phyloP scores from a whole-genome alignment of 2,888 invertebrate genomes.

The Erebia palarica region DNA sequence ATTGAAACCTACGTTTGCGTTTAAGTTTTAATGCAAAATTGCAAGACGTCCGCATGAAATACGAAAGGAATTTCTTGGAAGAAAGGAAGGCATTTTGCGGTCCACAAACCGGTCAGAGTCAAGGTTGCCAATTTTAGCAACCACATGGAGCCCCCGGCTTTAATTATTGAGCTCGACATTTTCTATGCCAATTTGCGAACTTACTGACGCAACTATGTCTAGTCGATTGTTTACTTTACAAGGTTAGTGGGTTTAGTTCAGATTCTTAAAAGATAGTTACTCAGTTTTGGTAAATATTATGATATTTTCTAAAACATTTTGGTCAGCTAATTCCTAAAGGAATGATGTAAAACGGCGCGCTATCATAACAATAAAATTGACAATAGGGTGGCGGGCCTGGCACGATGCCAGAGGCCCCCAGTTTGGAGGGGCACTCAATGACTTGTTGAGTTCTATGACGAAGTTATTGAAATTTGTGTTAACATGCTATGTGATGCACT shows the following conservation, averaged over 20 bases:
- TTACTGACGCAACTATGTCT: not conserved
- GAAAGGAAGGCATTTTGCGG: conserved; percentile 13
- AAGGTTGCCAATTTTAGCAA: conserved; percentile 8
- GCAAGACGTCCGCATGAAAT: not conserved
- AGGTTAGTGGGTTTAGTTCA: not conserved
- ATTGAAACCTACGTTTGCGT: not conserved
- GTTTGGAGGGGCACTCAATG: not conserved
- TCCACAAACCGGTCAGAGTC: conserved; percentile 18
- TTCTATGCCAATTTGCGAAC: not conserved
- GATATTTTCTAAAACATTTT: not conserved
- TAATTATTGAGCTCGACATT: conserved; percentile 1
- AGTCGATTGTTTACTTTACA: not conserved
- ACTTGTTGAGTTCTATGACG: no score
- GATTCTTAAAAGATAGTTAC: not conserved
- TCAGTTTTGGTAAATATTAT: not conserved
- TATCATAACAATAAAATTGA: not conserved
- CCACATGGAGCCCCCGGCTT: conserved; percentile 1
- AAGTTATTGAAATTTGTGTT: no score
- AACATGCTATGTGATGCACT: no score
- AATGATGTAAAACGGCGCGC: not conserved
- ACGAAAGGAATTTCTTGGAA: conserved; percentile 6
- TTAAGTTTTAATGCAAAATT: not conserved
- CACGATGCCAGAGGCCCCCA: not conserved
- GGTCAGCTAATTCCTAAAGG: not conserved
- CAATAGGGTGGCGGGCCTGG: not conserved